phyloP scores from a whole-genome alignment of 2,888 invertebrate species.

The Amiota mariae region DNA sequence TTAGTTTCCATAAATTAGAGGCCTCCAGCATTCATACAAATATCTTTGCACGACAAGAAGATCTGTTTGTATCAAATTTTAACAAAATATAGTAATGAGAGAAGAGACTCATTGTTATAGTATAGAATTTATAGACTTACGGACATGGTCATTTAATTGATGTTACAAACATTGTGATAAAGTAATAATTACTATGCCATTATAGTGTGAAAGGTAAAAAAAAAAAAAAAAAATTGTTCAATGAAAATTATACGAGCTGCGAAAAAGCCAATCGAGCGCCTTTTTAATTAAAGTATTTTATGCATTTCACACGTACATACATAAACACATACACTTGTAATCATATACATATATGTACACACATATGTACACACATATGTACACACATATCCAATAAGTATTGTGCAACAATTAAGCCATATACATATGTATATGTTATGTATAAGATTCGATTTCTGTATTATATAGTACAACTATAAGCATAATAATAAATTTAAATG shows the following conservation, averaged over 20 bases:
- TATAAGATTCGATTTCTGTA: background rate
- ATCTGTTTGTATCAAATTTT: too few relatives aligned
- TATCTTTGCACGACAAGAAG: too few relatives aligned
- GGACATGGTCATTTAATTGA: too few relatives aligned
- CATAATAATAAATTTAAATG: slow-evolving; percentile 5
- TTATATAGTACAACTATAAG: background rate
- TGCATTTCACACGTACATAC: background rate
- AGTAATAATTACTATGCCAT: too few relatives aligned
- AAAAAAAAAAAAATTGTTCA: slow-evolving; percentile 1
- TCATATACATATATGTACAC: too few relatives aligned
- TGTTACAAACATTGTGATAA: too few relatives aligned
- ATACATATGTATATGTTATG: background rate
- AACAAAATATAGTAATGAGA: too few relatives aligned
- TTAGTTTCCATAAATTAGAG: too few relatives aligned
- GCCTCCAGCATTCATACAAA: too few relatives aligned
- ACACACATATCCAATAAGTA: background rate
- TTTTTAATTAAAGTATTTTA: slow-evolving; percentile 9
- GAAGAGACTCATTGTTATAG: too few relatives aligned
- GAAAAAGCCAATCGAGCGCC: too few relatives aligned
- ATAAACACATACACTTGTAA: background rate
- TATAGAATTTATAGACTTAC: too few relatives aligned
- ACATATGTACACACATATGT: background rate
- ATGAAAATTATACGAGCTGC: background rate
- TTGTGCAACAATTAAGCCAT: slow-evolving; percentile 1
- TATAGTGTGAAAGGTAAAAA: background rate